phyloP scores from a whole-genome alignment of 2,113 vertebrate genomes.

The Vombatus ursinus region DNA sequence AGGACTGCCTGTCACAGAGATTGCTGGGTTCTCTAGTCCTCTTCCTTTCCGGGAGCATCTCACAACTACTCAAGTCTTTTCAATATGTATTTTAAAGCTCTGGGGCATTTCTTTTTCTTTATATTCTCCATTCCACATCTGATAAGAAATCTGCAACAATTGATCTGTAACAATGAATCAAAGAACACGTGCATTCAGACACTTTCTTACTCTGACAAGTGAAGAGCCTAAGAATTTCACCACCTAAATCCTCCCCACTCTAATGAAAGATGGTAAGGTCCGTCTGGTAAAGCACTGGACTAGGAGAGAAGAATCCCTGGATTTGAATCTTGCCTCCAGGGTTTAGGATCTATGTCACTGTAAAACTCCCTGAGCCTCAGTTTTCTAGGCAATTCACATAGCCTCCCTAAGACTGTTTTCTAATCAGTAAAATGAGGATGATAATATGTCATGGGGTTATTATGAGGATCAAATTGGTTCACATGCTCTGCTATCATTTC shows the following conservation, averaged over 20 bases:
- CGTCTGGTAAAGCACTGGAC: background rate
- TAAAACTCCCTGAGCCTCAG: background rate
- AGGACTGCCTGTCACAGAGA: slow-evolving; percentile 73
- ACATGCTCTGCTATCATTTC: background rate
- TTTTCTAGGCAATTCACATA: background rate
- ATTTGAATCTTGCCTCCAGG: background rate
- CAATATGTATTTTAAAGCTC: slow-evolving; percentile 78
- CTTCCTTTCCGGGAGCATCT: slow-evolving; percentile 65
- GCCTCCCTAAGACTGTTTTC: background rate
- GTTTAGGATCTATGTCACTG: background rate
- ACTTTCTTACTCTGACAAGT: slow-evolving; percentile 26
- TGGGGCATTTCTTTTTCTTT: slow-evolving; percentile 61
- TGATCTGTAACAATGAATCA: slow-evolving; percentile 62
- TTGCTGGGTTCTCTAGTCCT: slow-evolving; percentile 63
- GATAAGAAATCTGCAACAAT: slow-evolving; percentile 68
- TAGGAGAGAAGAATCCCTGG: background rate
- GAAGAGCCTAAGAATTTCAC: slow-evolving; percentile 45
- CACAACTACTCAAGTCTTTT: slow-evolving; percentile 69
- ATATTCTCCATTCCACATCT: slow-evolving; percentile 71
- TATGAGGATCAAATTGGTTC: background rate
- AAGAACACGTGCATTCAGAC: slow-evolving; percentile 47
- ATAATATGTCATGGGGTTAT: background rate
- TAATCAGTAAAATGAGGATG: background rate
- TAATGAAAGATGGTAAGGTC: background rate
- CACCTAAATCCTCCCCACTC: background rate